These are phyloP conservation scores for Riparia riparia DNA, from an alignment of 2,113 vertebrate species.

Conservation along the genomic window DNA sequence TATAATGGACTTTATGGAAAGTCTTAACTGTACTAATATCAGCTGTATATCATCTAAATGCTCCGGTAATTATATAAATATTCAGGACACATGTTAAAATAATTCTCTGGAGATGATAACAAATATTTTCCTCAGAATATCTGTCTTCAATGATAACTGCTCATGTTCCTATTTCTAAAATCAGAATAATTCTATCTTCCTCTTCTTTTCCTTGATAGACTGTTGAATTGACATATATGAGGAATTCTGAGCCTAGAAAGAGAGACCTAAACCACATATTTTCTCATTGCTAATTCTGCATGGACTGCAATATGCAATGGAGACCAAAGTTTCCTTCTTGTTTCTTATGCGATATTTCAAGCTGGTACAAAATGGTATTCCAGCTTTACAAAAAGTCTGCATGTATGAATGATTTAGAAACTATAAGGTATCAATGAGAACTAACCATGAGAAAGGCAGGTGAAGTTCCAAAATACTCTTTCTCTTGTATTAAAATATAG, in stretches of 20 bases:
- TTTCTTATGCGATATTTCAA: neutral
- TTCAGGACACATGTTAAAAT: neutral
- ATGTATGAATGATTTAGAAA: neutral
- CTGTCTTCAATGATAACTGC: neutral
- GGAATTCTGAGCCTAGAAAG: neutral
- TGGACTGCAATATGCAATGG: neutral
- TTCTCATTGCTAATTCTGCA: neutral
- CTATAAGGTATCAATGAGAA: neutral
- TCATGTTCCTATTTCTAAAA: neutral
- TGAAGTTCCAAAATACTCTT: neutral
- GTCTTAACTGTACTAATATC: neutral
- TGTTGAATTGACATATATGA: neutral
- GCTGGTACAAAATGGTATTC: neutral
- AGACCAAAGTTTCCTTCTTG: neutral
- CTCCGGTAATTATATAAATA: neutral
- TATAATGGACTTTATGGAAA: neutral
- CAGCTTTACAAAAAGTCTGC: neutral
- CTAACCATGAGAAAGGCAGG: neutral
- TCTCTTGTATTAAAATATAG: neutral
- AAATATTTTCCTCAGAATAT: neutral
- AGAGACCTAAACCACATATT: rapidly evolving
- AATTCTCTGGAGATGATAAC: neutral
- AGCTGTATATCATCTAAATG: neutral
- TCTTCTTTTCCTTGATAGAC: neutral
- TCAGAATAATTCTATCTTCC: neutral